These are phyloP conservation scores for Ochropleura leucogaster DNA, from an alignment of 2,888 invertebrate genomes.

Conservation along the genomic window DNA sequence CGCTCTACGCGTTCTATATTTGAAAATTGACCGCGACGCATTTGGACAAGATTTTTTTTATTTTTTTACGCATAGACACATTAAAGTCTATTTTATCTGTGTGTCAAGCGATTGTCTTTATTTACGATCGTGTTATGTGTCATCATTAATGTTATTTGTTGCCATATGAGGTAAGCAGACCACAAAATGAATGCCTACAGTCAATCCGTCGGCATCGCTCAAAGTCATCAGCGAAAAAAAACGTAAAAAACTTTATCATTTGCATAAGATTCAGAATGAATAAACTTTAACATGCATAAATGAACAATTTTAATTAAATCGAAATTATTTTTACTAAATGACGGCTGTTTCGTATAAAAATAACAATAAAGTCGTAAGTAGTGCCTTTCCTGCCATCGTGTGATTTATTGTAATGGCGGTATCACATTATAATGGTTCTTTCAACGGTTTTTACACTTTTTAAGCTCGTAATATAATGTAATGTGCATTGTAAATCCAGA, in stretches of 20 bases:
- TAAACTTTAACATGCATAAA: slow-evolving; percentile 45
- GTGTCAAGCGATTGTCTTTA: slow-evolving; percentile 20
- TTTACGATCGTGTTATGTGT: slow-evolving; percentile 19
- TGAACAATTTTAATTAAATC: slow-evolving; percentile 54
- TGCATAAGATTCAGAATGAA: slow-evolving; percentile 51
- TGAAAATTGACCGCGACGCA: slow-evolving; percentile 46
- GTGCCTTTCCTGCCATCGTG: slow-evolving; percentile 45
- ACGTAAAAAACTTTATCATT: slow-evolving; percentile 23
- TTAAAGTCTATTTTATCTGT: slow-evolving; percentile 28
- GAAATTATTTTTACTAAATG: slow-evolving; percentile 51
- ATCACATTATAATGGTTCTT: slow-evolving; percentile 62
- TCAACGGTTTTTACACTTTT: slow-evolving; percentile 65
- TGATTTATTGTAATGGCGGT: slow-evolving; percentile 57
- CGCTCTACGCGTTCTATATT: slow-evolving; percentile 66
- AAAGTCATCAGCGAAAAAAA: slow-evolving; percentile 32
- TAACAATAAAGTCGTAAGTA: slow-evolving; percentile 58
- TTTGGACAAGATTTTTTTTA: slow-evolving; percentile 20
- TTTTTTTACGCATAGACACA: slow-evolving; percentile 8
- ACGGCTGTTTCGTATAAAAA: slow-evolving; percentile 46
- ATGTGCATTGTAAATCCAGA: slow-evolving; percentile 64
- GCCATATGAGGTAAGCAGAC: slow-evolving; percentile 41
- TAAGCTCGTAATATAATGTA: slow-evolving; percentile 66
- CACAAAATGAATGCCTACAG: slow-evolving; percentile 9
- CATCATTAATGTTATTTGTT: slow-evolving; percentile 20
- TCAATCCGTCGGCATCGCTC: slow-evolving; percentile 26